These are phyloP conservation scores for Todus mexicanus DNA, from an alignment of 2,797 vertebrate species.

Conservation along the genomic window DNA sequence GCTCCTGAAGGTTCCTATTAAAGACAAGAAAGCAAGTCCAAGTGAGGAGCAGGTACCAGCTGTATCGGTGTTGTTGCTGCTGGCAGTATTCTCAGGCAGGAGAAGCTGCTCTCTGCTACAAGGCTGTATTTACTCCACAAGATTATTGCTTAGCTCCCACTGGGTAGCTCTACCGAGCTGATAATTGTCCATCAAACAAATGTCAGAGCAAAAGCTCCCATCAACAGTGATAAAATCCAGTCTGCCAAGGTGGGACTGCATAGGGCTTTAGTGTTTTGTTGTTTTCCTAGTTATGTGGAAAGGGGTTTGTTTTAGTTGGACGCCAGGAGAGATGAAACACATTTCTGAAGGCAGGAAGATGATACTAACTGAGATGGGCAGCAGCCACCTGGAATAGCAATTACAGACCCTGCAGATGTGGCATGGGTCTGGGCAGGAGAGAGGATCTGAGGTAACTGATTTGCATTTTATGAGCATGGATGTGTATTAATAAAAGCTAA, in stretches of 20 bases:
- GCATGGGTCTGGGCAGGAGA: neutral
- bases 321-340: neutral
- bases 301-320: neutral
- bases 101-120: neutral
- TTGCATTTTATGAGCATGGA: neutral
- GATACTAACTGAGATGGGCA: neutral
- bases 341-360: neutral
- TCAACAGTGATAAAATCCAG: neutral
- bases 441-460: neutral
- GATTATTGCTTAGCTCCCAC: neutral
- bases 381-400: neutral
- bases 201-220: neutral
- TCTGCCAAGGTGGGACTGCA: neutral
- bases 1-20: neutral
- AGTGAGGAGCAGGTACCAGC: neutral
- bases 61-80: neutral
- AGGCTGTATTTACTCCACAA: neutral
- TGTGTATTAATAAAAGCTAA: neutral
- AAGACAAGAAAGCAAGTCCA: neutral
- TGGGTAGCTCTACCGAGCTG: neutral
- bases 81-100: neutral
- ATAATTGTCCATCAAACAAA: neutral
- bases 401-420: neutral
- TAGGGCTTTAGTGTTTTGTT: neutral
- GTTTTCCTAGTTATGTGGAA: neutral